These are phyloP conservation scores for Nannoperca obscura DNA, from an alignment of 2,797 vertebrate genomes.

Conservation along the genomic window DNA sequence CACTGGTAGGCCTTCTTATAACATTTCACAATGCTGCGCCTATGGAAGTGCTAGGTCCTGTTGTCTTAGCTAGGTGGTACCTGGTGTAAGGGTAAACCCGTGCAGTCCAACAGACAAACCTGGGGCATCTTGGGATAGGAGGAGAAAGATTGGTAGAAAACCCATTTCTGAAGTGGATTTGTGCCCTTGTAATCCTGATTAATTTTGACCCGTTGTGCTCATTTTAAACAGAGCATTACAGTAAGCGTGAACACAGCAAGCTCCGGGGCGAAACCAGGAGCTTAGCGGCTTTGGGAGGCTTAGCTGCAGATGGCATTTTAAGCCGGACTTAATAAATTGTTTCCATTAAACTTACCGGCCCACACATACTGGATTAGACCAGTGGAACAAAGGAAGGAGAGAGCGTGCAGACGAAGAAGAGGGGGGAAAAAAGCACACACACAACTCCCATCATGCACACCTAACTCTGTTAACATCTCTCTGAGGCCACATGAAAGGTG, in stretches of 20 bases:
- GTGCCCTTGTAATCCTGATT: slow-evolving; percentile 90
- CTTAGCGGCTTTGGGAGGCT: slow-evolving; percentile 89
- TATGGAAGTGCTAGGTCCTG: slow-evolving; percentile 60
- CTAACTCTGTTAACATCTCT: slow-evolving; percentile 74
- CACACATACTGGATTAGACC: slow-evolving; percentile 89
- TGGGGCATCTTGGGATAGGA: slow-evolving; percentile 84
- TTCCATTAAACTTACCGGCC: slow-evolving; percentile 91
- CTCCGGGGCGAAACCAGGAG: slow-evolving; percentile 86
- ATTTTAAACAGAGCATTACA: slow-evolving; percentile 91
- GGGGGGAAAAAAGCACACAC: slow-evolving; percentile 36
- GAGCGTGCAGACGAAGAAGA: slow-evolving; percentile 74
- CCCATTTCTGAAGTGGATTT: slow-evolving; percentile 91
- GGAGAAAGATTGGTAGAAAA: slow-evolving; percentile 86
- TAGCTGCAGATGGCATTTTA: slow-evolving; percentile 92
- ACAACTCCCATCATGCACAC: slow-evolving; percentile 68
- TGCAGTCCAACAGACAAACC: slow-evolving; percentile 71
- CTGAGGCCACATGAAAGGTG: slow-evolving; percentile 71
- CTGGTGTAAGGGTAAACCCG: slow-evolving; percentile 43
- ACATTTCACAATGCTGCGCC: slow-evolving; percentile 65
- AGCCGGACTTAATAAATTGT: slow-evolving; percentile 92
- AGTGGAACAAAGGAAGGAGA: slow-evolving; percentile 85
- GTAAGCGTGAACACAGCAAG: slow-evolving; percentile 87
- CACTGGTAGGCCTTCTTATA: slow-evolving; percentile 52
- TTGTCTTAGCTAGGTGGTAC: slow-evolving; percentile 33
- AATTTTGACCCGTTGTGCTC: slow-evolving; percentile 91